Percentiles rank a stretch among this genome's conserved stretches.
Conservation (phyloP, 2,113 vertebrate species). For the Helogale parvula region DNA sequence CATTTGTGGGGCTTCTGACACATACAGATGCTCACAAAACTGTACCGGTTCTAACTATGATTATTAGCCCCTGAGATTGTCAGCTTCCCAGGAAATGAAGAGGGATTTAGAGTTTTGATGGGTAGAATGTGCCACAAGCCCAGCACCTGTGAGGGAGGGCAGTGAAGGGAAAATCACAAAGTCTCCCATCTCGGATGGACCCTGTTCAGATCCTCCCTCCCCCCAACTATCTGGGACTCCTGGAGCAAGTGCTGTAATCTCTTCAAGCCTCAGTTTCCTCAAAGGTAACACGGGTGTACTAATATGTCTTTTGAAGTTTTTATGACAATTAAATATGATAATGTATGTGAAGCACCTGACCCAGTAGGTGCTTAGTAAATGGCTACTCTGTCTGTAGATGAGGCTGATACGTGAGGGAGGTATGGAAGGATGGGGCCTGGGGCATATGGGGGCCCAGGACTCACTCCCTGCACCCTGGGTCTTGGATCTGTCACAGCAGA, state of each 20-base stretch:
- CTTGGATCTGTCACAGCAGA: not conserved
- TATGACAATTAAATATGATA: not conserved
- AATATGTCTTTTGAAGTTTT: not conserved
- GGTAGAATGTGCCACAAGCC: not conserved
- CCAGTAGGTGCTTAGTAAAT: not conserved
- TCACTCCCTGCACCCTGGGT: not conserved
- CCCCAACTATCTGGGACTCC: not conserved
- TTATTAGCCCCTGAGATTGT: not conserved
- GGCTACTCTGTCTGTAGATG: not conserved
- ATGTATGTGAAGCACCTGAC: not conserved
- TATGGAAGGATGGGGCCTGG: not conserved
- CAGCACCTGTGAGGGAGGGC: not conserved
- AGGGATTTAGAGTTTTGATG: not conserved
- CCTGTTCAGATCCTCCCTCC: not conserved
- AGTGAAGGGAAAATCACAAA: not conserved
- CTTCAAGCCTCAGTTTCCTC: not conserved
- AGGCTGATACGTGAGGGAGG: not conserved
- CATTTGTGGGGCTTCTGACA: not conserved
- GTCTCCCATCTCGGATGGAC: not conserved
- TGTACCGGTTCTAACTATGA: not conserved
- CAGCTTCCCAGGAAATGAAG: not conserved
- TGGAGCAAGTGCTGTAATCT: not conserved
- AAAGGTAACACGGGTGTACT: not conserved
- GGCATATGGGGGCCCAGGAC: not conserved
- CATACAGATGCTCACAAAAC: not conserved